Percentiles rank a stretch among this genome's conserved stretches.
Conservation (phyloP, 2,888 invertebrate species). For the Steinernema carpocapsae region DNA sequence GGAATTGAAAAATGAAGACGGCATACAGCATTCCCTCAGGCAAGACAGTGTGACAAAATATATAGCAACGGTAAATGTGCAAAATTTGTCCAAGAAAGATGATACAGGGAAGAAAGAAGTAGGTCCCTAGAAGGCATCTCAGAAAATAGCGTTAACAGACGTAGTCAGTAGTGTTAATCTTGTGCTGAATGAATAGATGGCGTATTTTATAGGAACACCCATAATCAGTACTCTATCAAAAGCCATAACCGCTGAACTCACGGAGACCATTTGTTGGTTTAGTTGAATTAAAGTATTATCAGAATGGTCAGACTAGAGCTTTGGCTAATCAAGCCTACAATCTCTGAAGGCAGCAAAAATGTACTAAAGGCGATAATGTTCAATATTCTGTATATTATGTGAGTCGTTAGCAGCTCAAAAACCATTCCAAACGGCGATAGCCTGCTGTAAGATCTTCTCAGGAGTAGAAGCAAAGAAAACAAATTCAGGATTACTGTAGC, state of each 20-base stretch:
- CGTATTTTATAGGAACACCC: neutral
- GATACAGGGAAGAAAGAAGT: neutral
- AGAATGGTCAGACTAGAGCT: neutral
- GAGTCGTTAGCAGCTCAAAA: neutral
- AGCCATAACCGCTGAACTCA: neutral
- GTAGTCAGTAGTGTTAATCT: neutral
- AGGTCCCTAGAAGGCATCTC: neutral
- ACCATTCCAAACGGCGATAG: neutral
- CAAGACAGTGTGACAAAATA: slow-evolving; percentile 9
- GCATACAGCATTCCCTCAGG: neutral
- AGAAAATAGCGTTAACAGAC: neutral
- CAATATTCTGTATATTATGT: neutral
- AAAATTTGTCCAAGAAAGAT: neutral
- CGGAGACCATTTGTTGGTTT: neutral
- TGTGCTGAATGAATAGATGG: neutral
- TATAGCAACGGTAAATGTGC: neutral
- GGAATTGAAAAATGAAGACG: slow-evolving; percentile 15
- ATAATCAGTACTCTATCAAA: neutral
- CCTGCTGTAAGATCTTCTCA: neutral
- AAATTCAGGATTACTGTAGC: neutral
- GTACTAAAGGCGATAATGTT: neutral
- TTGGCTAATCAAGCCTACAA: neutral
- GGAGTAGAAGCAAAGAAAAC: neutral
- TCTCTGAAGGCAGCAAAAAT: neutral
- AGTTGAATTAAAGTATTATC: neutral